Base-by-base conservation (phyloP, 2,888 invertebrate species). In the Myopa testacea region DNA sequence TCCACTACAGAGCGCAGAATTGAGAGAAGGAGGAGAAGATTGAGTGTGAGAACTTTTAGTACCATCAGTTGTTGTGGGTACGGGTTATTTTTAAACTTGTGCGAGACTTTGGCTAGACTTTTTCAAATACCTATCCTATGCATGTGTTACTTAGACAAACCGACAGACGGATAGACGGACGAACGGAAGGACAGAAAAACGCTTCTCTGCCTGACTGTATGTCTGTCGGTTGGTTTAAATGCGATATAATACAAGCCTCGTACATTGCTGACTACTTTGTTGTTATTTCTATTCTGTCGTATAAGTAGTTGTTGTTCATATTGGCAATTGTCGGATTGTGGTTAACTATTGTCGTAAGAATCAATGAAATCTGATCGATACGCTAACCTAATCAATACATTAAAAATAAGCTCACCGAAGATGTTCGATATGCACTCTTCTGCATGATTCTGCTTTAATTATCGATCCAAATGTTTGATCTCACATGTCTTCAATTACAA, bases 61-160 rank as follows among this genome's bases (percentile, higher is more conserved):
- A 12, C 55, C 55, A n/a, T n/a, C 55, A 55, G n/a, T 45, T 1
- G 55, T 55, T 16, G 55, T 45, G 4, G 40, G 60, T 45, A 14
- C 50, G 63, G 38, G 19, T 60, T 76, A 76, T 76, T 76, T 76
- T 76, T 76, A 76, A 76, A 78, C 78, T 69, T 78, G 62, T 78
- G 52, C 74, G 78, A 78, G 78, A 78, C 78, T 74, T 78, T 58
- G 74, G 73, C 74, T 69, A 78, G 78, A 74, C 74, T 69, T 72
- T 55, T 58, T 58, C 52, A 26, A 26, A 58, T 65, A 37, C 40
- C 40, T 62, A 60, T 26, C 52, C 52, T 34, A 26, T 8, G 62
- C 71, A 60, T 69, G 45, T 62, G 26, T 26, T 1, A 62, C 34
- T 14, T 16, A 16, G 55, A 12, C 55, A n/a, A 55, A 55, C 55